Base-by-base conservation (phyloP, 2,113 vertebrate genomes). In the Nipponia nippon region DNA sequence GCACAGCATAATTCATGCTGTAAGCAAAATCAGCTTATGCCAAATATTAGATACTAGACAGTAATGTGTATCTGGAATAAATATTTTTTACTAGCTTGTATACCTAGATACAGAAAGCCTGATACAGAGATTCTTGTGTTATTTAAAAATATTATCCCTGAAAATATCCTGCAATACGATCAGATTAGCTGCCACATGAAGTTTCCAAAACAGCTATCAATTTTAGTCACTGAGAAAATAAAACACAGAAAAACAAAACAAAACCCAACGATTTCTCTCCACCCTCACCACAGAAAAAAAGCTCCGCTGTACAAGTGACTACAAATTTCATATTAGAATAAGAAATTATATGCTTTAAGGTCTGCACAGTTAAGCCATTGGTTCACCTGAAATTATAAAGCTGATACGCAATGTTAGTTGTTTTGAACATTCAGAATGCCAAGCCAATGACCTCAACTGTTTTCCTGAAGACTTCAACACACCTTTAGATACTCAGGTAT, bases 121-220 rank as follows among this genome's bases (percentile, higher is more conserved):
- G 8, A 61, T 47, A 67, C 7, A 85, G 71, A 93, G 40, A 84
- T 85, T 78, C 38, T 75, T 82, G 11, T 55, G 55, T 88, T 87
- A 89, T 29, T 87, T 80, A 52, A 44, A 95, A 83, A 81, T 75
- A 75, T 47, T 82, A 90, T 44, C 65, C 87, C 52, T 92, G 59
- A 87, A 90, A 89, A 84, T 46, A 89, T 36, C 49, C 86, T 87
- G 65, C 55, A 93, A 29, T 76, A 47, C 2, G 13, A 86, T 93
- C 94, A 93, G 90, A 92, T 93, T 85, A 94, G 65, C 83, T 94
- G 44, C 56, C 69, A 55, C 77, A 40, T 61, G 34, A 70, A 89
- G 65, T 97, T 95, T 95, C 95, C 93, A 95, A 95, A 95, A 93
- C 92, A 94, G 50, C 49, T 87, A 93, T 94, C 89, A 93, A 63